Percentiles rank a stretch among this genome's conserved stretches.
These are phyloP conservation scores for Cyprinodon tularosa DNA, from an alignment of 2,113 vertebrate genomes.

Conservation along the genomic window DNA sequence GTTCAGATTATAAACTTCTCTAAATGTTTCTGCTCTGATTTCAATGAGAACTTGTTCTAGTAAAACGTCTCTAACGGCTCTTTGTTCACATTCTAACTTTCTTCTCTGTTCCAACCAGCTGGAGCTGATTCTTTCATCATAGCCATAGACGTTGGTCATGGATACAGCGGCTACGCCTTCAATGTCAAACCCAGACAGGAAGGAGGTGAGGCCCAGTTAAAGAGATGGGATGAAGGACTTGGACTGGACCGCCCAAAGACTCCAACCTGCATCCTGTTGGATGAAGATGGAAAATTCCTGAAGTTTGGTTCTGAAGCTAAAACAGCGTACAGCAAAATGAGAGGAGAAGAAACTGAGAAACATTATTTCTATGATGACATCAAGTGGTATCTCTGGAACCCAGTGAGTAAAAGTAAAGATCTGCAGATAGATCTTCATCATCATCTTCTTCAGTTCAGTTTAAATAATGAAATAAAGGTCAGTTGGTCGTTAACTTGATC, in stretches of 20 bases:
- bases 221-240: constrained; percentile 1
- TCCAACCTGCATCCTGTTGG: constrained; percentile 46
- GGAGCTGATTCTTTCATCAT: not conserved
- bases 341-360: constrained; percentile 2
- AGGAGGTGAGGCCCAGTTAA: not conserved
- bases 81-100: not conserved
- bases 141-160: constrained; percentile 20
- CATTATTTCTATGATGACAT: constrained; percentile 53
- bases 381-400: not conserved
- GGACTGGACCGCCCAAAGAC: constrained; percentile 29
- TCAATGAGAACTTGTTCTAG: too few species aligned
- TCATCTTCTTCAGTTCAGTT: too few species aligned
- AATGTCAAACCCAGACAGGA: not conserved
- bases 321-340: constrained; percentile 47
- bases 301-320: constrained; percentile 63
- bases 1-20: too few species aligned
- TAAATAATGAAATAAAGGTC: too few species aligned
- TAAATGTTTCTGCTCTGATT: too few species aligned
- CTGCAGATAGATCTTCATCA: not conserved
- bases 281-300: constrained; percentile 37
- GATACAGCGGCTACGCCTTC: constrained; percentile 27
- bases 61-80: not conserved
- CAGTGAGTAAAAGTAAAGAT: not conserved
- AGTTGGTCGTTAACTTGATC: too few species aligned
- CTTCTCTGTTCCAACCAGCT: not conserved